Conservation (phyloP, 2,888 invertebrate species). For the Cataglyphis altisquamis region DNA sequence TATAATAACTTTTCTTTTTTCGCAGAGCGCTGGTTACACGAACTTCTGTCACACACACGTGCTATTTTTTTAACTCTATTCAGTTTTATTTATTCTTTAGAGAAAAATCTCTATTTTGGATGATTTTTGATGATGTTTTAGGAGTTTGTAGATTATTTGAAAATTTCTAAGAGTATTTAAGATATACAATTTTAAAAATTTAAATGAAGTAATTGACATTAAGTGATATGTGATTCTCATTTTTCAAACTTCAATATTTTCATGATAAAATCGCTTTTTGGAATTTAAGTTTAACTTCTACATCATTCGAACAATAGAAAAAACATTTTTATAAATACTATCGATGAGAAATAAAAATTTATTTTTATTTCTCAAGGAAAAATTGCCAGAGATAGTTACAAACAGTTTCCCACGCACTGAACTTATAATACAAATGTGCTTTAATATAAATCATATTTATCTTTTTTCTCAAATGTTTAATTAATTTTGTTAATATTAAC, state of each 20-base stretch:
- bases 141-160: not conserved
- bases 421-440: not conserved
- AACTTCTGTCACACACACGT: slow-evolving; percentile 27
- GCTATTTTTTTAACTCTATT: not conserved
- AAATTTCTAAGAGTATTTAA: not conserved
- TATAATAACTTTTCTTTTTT: slow-evolving; percentile 49
- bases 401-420: not conserved
- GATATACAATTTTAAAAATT: not conserved
- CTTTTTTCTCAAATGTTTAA: not conserved
- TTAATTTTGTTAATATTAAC: not conserved
- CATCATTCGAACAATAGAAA: not conserved
- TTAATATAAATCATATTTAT: slow-evolving; percentile 1
- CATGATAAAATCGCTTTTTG: not conserved
- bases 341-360: not conserved
- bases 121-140: not conserved
- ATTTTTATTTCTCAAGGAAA: not conserved
- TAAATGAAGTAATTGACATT: not conserved
- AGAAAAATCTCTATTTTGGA: not conserved
- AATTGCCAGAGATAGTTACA: not conserved
- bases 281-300: not conserved
- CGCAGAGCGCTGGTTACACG: slow-evolving; percentile 34
- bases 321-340: not conserved
- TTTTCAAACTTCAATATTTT: not conserved
- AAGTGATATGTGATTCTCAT: not conserved
- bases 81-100: not conserved